Evolutionary conservation across 2,113 vertebrate species (phyloP).

Genomic region (Tragulus kanchil): DNA sequence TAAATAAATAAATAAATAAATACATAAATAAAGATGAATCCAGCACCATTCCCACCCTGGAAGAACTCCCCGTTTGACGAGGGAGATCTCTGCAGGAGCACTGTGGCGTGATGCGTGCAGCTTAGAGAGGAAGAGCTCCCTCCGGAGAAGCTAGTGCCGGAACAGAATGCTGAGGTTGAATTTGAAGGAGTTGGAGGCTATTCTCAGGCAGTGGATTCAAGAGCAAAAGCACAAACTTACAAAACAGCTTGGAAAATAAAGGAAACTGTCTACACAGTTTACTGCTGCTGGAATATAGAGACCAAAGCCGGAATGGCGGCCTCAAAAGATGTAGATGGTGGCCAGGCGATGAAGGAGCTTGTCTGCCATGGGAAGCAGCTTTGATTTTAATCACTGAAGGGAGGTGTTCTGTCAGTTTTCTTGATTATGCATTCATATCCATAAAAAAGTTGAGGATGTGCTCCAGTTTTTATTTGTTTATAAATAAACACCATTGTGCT

Average conservation of each 20-base stretch:
- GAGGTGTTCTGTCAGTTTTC: not conserved
- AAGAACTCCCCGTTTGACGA: not conserved
- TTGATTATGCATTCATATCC: not conserved
- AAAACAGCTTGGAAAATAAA: not conserved
- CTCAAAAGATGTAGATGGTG: slow-evolving; percentile 1
- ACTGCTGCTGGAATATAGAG: not conserved
- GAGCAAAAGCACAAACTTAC: slow-evolving; percentile 6
- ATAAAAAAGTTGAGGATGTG: not conserved
- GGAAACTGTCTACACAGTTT: not conserved
- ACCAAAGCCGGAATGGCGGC: not conserved
- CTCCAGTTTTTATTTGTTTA: not conserved
- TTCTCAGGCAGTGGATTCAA: not conserved
- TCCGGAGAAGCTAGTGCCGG: not conserved
- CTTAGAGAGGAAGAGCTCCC: not conserved
- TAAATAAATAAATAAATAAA: too few relatives aligned
- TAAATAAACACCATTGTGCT: not conserved
- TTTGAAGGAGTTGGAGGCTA: not conserved
- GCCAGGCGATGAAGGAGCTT: not conserved
- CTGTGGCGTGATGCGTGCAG: not conserved
- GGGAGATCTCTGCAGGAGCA: not conserved
- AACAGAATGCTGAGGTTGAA: slow-evolving; percentile 3
- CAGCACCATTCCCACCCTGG: not conserved
- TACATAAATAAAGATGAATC: not conserved
- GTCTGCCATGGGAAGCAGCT: not conserved
- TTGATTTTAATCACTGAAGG: slow-evolving; percentile 45